These are phyloP conservation scores for Onchidella celtica DNA, from an alignment of 2,888 invertebrate species.

Conservation along the genomic window DNA sequence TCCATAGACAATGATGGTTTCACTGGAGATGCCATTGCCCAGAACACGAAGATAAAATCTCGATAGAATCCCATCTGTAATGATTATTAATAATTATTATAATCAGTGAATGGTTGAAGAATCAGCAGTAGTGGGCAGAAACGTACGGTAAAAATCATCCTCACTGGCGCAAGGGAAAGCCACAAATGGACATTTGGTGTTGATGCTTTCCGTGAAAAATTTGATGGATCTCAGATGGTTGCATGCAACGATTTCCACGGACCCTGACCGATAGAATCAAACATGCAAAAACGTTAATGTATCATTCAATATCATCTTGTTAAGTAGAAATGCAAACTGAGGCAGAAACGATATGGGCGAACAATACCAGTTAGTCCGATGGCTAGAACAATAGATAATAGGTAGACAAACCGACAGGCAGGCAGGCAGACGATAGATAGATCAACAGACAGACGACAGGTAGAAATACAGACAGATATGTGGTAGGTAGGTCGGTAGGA, in stretches of 20 bases:
- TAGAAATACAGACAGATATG: not conserved
- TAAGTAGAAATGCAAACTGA: not conserved
- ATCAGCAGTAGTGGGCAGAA: too few species aligned
- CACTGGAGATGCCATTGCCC: too few species aligned
- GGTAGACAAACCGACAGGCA: not conserved
- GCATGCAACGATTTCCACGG: slow-evolving; percentile 54
- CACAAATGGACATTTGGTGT: slow-evolving; percentile 56
- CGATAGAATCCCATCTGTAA: too few species aligned
- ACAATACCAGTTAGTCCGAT: too few species aligned
- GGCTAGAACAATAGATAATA: too few species aligned
- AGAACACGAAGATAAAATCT: too few species aligned
- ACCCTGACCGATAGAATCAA: slow-evolving; percentile 37
- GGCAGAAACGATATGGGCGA: not conserved
- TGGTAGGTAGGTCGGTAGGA: too few species aligned
- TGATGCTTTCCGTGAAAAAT: slow-evolving; percentile 62
- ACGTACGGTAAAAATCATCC: slow-evolving; percentile 53
- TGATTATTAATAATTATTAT: too few species aligned
- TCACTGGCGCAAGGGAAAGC: slow-evolving; percentile 57
- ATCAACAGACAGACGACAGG: not conserved
- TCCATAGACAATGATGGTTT: too few species aligned
- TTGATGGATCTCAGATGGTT: slow-evolving; percentile 58
- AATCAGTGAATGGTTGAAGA: too few species aligned
- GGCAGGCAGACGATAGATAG: not conserved
- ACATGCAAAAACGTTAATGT: too few species aligned
- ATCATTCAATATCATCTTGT: not conserved